A percentile compares a stretch with the other conserved stretches of the same genome.
phyloP scores from a whole-genome alignment of 2,888 invertebrate species.

The Pollenia labialis region DNA sequence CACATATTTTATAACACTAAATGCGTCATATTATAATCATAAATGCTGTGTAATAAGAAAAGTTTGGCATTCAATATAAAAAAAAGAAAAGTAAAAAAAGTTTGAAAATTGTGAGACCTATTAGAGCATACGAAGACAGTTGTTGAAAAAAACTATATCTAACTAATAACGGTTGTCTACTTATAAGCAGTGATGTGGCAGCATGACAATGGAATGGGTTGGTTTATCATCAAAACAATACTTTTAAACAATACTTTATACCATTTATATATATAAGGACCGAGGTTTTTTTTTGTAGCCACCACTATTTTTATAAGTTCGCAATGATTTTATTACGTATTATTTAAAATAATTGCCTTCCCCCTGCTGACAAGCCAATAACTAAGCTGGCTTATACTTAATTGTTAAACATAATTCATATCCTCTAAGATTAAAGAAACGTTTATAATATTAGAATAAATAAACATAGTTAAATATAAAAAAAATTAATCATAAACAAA shows the following conservation, averaged over 20 bases:
- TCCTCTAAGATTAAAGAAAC: too few relatives aligned
- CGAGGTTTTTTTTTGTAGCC: too few relatives aligned
- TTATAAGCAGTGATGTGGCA: constrained; percentile 34
- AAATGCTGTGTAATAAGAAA: constrained; percentile 32
- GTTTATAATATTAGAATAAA: too few relatives aligned
- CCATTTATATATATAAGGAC: not conserved
- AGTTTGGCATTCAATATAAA: constrained; percentile 22
- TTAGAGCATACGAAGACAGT: constrained; percentile 17
- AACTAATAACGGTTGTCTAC: constrained; percentile 18
- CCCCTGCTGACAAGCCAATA: too few relatives aligned
- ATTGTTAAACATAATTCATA: too few relatives aligned
- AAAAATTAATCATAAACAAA: too few relatives aligned
- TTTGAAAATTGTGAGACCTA: constrained; percentile 9
- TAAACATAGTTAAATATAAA: too few relatives aligned
- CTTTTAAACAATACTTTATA: constrained; percentile 8
- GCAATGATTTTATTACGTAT: not conserved
- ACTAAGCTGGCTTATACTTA: too few relatives aligned
- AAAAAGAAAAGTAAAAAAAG: not conserved
- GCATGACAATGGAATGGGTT: constrained; percentile 1
- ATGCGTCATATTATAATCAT: constrained; percentile 51
- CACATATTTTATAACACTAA: constrained; percentile 8
- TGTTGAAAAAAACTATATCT: constrained; percentile 1
- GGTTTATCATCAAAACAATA: not conserved
- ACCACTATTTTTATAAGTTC: not conserved
- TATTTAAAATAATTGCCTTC: not conserved